Base-by-base conservation (phyloP, 2,888 invertebrate genomes). In the Selenia dentaria region DNA sequence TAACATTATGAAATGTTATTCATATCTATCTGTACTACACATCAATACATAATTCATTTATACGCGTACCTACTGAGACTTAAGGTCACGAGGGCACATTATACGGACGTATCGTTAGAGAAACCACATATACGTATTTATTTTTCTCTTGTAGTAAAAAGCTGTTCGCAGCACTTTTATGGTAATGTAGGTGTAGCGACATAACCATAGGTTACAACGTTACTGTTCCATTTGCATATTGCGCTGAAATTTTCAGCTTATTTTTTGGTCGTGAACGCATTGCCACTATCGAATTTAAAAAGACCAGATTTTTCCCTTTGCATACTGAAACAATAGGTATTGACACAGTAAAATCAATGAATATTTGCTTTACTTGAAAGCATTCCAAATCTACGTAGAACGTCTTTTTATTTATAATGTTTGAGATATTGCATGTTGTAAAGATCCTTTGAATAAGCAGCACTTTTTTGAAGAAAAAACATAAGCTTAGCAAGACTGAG, bases 1-100 rank as follows among this genome's bases (percentile, higher is more conserved):
- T 64, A 53, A 61, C 59, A 59, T 62, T 59, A 6, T 3, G 16
- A 51, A 39, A 57, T 58, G 57, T 62, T 62, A 63, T 65, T 68
- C 60, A 63, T 50, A 25, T 51, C 13, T 26, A 44, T 28, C 40
- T 42, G 31, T 43, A n/a, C n/a, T n/a, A 54, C 36, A 49, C 32
- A 47, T 43, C 18, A 26, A 38, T 54, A 38, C 47, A 54, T 54
- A 47, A 56, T 58, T 56, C 56, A 54, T 45, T 25, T 47, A 32
- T 42, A 33, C 16, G 35, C 14, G n/a, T n/a, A n/a, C n/a, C n/a
- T n/a, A n/a, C n/a, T n/a, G n/a, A n/a, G n/a, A n/a, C n/a, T 29
- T 28, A 24, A 58, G 51, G 53, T 51, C 53, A 53, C 42, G 9
- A 29, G 16, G n/a, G n/a, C n/a, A 34, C 10, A 27, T n/a, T n/a